Evolutionary conservation across 2,888 invertebrate species (phyloP), one percentile per base, ranked within the genome.

Genomic region (Rhabditophanes sp.): DNA sequence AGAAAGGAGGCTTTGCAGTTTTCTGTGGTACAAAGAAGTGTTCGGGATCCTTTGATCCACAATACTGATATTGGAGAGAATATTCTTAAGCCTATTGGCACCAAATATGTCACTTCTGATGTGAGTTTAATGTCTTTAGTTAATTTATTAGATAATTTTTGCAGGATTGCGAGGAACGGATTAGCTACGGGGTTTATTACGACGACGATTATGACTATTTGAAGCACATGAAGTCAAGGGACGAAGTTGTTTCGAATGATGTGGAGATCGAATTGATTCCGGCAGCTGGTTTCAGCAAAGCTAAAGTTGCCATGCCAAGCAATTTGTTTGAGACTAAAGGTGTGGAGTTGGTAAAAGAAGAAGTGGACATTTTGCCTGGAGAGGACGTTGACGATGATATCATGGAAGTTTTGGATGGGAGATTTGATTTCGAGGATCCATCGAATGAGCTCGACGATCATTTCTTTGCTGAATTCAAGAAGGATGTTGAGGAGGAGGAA

Each of bases 201-300:
- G 87, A 88, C 56, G 88, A 93, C 68, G 83, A 87, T 52, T 88
- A 85, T 66, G 78, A 93, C 65, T 93, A 93, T 64, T 68, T 90
- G 46, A 82, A 90, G 66, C 87, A 93, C 73, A 72, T 93, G 36
- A 75, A 75, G 53, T 77, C 78, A 42, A 53, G 50, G 1, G 51
- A 56, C 23, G 64, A 66, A 40, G 56, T 57, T 20, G 9, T 5
- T 12, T 14, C n/a, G 8, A 26, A 18, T 11, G 18, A 26, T 17
- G 18, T 3, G 15, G 26, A 26, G 18, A 4, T 26, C 11, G 26
- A 26, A 26, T n/a, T 26, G 9, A 18, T 26, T 26, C 26, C 15
- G 11, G 16, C 26, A 2, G 26, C 16, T 18, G 11, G 8, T 41
- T 18, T 33, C 4, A 21, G n/a, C n/a, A 28, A 31, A 24, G n/a